Percentiles rank a stretch among this genome's conserved stretches.
Evolutionary conservation across 2,113 vertebrate species (phyloP).

Genomic region (zebrafish (Danio rerio)): GRCz12tu NC_133176.1:24997001-24997500

Average conservation of each 20-base stretch:
- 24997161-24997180: slow-evolving; percentile 38
- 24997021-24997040: slow-evolving; percentile 23
- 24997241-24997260: not conserved
- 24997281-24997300: too few species aligned
- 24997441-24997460: too few species aligned
- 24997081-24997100: slow-evolving; percentile 43
- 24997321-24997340: too few species aligned
- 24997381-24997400: too few species aligned
- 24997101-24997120: slow-evolving; percentile 51
- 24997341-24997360: too few species aligned
- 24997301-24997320: too few species aligned
- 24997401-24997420: too few species aligned
- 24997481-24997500: too few species aligned
- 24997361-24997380: too few species aligned
- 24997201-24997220: slow-evolving; percentile 15
- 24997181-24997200: slow-evolving; percentile 22
- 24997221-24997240: slow-evolving; percentile 17
- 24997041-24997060: slow-evolving; percentile 31
- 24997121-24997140: slow-evolving; percentile 42
- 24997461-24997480: too few species aligned
- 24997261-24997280: not conserved
- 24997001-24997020: slow-evolving; percentile 6
- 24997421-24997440: too few species aligned
- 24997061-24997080: slow-evolving; percentile 48
- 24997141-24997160: slow-evolving; percentile 31